Percentiles rank a stretch among this genome's conserved stretches.
Conservation (phyloP, 2,113 vertebrate species). For the Phalacrocorax aristotelis region DNA sequence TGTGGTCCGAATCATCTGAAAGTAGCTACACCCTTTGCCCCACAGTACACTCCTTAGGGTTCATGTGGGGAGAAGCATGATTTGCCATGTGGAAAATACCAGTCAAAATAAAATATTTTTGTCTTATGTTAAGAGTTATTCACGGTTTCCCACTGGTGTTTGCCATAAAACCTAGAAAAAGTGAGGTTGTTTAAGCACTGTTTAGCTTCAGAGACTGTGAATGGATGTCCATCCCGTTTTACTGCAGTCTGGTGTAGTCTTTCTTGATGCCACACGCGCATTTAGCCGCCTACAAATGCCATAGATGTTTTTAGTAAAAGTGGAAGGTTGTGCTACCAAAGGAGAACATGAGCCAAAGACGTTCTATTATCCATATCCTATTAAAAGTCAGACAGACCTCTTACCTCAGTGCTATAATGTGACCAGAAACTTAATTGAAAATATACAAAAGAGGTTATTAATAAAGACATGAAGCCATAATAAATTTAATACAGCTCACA, state of each 20-base stretch:
- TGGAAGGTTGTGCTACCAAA: conserved; percentile 26
- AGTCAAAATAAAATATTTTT: background rate
- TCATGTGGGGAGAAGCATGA: background rate
- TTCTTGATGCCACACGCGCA: background rate
- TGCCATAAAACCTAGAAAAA: background rate
- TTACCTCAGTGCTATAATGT: conserved; percentile 56
- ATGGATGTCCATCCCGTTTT: background rate
- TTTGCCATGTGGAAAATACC: conserved; percentile 39
- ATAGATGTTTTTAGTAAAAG: background rate
- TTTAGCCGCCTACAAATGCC: background rate
- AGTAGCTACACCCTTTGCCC: background rate
- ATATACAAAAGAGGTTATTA: conserved; percentile 36
- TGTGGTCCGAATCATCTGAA: background rate
- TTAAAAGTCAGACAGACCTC: conserved; percentile 46
- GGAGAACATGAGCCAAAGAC: conserved; percentile 26
- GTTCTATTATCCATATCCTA: conserved; percentile 50
- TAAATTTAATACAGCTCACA: conserved; percentile 26
- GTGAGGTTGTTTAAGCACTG: background rate
- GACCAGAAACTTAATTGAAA: conserved; percentile 66
- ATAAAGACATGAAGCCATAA: background rate
- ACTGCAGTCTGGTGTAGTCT: background rate
- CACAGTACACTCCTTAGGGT: background rate
- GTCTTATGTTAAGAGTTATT: background rate
- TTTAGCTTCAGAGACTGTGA: background rate
- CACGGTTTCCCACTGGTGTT: background rate